phyloP scores from a whole-genome alignment of 2,888 invertebrate species.

The Oligia latruncula region DNA sequence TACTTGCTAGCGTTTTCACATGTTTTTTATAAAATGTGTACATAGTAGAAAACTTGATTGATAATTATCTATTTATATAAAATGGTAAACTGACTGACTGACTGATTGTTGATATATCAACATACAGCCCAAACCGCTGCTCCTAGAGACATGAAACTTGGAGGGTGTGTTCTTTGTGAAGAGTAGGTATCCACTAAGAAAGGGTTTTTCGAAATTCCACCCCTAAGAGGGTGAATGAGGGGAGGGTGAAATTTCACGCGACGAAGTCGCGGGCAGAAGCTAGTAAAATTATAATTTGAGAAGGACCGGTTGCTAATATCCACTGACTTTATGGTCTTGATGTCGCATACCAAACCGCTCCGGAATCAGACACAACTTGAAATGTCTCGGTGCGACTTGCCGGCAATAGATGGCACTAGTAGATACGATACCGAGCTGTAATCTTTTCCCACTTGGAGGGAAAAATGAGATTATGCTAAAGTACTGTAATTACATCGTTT shows the following conservation, averaged over 20 bases:
- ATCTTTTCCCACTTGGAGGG: conserved; percentile 12
- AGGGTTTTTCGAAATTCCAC: too few relatives aligned
- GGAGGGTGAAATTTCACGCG: too few relatives aligned
- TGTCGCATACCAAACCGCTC: not conserved
- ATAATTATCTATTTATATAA: too few relatives aligned
- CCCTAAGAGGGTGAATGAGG: too few relatives aligned
- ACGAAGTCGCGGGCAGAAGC: too few relatives aligned
- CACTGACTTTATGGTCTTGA: not conserved
- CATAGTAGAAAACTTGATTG: not conserved
- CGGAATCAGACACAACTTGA: not conserved
- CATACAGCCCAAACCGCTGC: too few relatives aligned
- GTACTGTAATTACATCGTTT: not conserved
- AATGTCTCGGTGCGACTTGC: conserved; percentile 3
- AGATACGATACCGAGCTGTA: conserved; percentile 2
- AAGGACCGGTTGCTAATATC: not conserved
- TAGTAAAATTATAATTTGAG: not conserved
- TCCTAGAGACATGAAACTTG: too few relatives aligned
- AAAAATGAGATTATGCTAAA: not conserved
- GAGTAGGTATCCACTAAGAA: too few relatives aligned
- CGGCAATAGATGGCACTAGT: conserved; percentile 56
- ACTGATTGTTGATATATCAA: too few relatives aligned
- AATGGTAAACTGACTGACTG: too few relatives aligned
- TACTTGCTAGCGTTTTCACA: not conserved
- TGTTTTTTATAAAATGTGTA: not conserved
- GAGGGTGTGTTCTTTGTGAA: too few relatives aligned